phyloP scores from a whole-genome alignment of 2,888 invertebrate species.

The Nemotelus pantherinus region DNA sequence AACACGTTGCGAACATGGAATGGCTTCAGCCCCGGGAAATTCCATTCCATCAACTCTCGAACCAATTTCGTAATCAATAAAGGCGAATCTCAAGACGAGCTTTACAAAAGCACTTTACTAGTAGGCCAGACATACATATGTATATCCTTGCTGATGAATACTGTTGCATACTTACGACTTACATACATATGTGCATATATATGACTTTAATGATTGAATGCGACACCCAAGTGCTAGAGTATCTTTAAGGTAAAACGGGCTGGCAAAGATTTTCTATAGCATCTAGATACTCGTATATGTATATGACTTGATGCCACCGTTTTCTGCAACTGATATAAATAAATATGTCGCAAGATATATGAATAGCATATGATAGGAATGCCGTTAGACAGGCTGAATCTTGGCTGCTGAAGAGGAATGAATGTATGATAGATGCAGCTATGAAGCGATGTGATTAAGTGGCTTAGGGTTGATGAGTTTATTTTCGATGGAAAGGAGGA shows the following conservation, averaged over 20 bases:
- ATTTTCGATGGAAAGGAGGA: slow-evolving; percentile 11
- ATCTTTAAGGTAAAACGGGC: slow-evolving; percentile 25
- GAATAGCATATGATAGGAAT: background rate
- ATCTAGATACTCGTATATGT: background rate
- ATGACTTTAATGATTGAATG: slow-evolving; percentile 10
- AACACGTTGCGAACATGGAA: too few species aligned
- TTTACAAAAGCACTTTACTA: slow-evolving; percentile 1
- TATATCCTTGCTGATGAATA: background rate
- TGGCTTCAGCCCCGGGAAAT: background rate
- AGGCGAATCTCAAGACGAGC: slow-evolving; percentile 21
- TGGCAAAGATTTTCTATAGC: background rate
- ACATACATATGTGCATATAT: background rate
- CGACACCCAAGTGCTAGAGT: background rate
- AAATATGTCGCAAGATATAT: too few species aligned
- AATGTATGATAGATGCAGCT: slow-evolving; percentile 6
- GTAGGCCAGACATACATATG: background rate
- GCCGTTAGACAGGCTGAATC: background rate
- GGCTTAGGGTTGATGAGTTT: slow-evolving; percentile 34
- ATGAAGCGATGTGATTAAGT: slow-evolving; percentile 18
- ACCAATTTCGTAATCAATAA: slow-evolving; percentile 42
- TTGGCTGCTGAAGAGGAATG: background rate
- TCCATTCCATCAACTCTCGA: slow-evolving; percentile 38
- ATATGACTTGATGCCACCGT: too few species aligned
- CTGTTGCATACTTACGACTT: background rate
- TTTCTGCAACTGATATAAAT: too few species aligned